These are phyloP conservation scores for Spheniscus humboldti DNA, from an alignment of 2,797 vertebrate species.

Conservation along the genomic window DNA sequence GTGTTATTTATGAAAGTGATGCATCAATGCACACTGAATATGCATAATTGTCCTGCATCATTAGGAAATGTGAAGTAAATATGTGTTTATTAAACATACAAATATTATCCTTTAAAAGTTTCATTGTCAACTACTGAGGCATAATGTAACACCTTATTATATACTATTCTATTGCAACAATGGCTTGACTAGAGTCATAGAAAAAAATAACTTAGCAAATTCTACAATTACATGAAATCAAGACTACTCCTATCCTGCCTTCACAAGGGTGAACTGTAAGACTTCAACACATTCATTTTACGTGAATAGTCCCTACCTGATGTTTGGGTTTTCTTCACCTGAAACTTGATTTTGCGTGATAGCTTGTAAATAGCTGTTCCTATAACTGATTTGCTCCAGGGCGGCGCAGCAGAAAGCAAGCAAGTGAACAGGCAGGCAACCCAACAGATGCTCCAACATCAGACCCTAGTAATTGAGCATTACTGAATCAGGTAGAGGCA, in stretches of 20 bases:
- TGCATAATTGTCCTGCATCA: neutral
- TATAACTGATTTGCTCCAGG: constrained; percentile 60
- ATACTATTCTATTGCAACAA: neutral
- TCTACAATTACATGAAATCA: neutral
- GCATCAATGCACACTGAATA: neutral
- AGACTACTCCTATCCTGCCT: neutral
- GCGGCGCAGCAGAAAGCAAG: neutral
- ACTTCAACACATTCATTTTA: neutral
- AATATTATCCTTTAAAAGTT: neutral
- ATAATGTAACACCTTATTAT: neutral
- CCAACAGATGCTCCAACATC: neutral
- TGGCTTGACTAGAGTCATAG: neutral
- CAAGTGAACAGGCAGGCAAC: neutral
- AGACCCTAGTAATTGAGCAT: neutral
- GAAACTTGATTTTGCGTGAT: constrained; percentile 79
- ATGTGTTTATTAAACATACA: neutral
- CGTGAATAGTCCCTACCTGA: constrained; percentile 34
- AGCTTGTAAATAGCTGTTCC: constrained; percentile 84
- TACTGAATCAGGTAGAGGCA: neutral
- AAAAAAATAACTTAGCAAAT: neutral
- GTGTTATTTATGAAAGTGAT: neutral
- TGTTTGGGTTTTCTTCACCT: constrained; percentile 76
- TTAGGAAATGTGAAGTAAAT: neutral
- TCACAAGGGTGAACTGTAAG: neutral
- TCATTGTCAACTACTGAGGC: neutral